A percentile compares a stretch with the other conserved stretches of the same genome.
Evolutionary conservation across 37 sponge, comb jelly and placozoan genomes (phyloP).

Genomic region (Aphrocallistes beatrix): DNA sequence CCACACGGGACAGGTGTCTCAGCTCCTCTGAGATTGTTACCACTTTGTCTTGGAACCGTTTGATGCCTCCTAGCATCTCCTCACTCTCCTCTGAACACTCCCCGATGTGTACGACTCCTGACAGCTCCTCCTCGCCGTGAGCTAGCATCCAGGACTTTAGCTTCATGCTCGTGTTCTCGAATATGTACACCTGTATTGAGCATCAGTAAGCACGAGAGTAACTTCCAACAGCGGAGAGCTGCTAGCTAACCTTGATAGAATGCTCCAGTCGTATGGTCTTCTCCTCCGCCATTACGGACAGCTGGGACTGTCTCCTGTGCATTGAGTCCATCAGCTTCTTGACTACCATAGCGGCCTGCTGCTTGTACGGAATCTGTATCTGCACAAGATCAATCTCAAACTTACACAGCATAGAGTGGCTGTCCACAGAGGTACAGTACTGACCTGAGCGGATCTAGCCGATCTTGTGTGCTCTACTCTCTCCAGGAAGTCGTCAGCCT

Average conservation of each 20-base stretch:
- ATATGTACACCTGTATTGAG: not conserved
- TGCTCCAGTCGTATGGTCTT: not conserved
- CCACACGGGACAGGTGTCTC: not conserved
- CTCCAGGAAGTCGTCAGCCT: conserved; percentile 47
- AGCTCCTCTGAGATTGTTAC: not conserved
- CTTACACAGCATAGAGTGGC: too few species aligned
- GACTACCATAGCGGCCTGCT: not conserved
- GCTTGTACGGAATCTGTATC: not conserved
- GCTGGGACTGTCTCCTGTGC: not conserved
- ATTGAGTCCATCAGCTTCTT: conserved; percentile 12
- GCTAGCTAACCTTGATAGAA: not conserved
- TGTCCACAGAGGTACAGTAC: too few species aligned
- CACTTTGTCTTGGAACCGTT: conserved; percentile 46
- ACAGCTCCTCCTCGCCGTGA: conserved; percentile 41
- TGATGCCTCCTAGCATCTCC: conserved; percentile 22
- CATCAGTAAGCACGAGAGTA: not conserved
- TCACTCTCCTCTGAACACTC: conserved; percentile 21
- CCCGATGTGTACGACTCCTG: conserved; percentile 37
- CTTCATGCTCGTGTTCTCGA: conserved; percentile 20
- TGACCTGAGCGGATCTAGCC: too few species aligned
- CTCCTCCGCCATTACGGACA: not conserved
- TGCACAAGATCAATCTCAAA: too few species aligned
- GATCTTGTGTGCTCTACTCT: not conserved
- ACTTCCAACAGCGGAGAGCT: not conserved
- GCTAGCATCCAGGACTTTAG: conserved; percentile 48